Evolutionary conservation across 1,140 invertebrate genomes (phyloP).

Genomic region (Nymphalis io): DNA sequence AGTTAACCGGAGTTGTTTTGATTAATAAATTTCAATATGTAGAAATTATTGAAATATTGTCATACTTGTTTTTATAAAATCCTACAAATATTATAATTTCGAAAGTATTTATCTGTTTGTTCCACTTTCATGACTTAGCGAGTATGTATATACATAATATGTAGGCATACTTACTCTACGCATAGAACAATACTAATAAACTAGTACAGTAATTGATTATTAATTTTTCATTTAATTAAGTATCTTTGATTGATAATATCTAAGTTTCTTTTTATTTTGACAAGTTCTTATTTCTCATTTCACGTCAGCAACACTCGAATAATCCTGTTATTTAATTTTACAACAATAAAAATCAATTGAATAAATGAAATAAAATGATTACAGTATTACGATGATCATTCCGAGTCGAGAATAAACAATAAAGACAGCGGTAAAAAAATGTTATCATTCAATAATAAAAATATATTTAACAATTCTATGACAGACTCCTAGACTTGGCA

Average conservation of each 20-base stretch:
- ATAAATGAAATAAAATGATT: too few species aligned
- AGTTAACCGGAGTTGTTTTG: not conserved
- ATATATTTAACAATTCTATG: not conserved
- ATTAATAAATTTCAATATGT: not conserved
- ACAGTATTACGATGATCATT: too few species aligned
- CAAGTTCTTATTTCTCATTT: too few species aligned
- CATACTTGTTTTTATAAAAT: not conserved
- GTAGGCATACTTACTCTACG: not conserved
- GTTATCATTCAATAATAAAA: not conserved
- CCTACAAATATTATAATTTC: slow-evolving; percentile 1
- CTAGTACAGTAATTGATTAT: too few species aligned
- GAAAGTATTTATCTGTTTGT: slow-evolving; percentile 3
- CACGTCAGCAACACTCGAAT: too few species aligned
- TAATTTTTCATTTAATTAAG: too few species aligned
- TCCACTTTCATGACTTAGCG: not conserved
- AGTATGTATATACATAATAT: not conserved
- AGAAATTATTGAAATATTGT: not conserved
- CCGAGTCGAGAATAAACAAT: too few species aligned
- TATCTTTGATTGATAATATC: too few species aligned
- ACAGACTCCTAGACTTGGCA: not conserved
- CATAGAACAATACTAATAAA: too few species aligned
- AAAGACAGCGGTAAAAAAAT: not conserved
- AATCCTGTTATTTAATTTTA: too few species aligned
- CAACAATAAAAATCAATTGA: too few species aligned
- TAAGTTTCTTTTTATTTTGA: too few species aligned